Percentiles rank a stretch among this genome's conserved stretches.
phyloP scores from a whole-genome alignment of 2,888 invertebrate species.

The Lasioglossum vierecki region DNA sequence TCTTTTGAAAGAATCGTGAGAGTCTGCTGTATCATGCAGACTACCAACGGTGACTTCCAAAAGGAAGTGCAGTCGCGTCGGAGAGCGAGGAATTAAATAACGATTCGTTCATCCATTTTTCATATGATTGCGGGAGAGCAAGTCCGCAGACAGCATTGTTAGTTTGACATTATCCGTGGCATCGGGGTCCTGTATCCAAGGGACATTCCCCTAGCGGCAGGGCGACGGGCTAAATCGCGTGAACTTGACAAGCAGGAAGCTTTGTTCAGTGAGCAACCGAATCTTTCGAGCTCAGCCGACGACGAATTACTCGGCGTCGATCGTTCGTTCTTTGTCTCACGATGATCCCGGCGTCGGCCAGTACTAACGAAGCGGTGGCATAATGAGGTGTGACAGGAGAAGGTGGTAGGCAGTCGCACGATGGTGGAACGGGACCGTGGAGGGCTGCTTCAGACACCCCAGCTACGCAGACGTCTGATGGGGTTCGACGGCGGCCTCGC shows the following conservation, averaged over 20 bases:
- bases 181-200: not conserved
- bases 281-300: slow-evolving; percentile 47
- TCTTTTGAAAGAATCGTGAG: not conserved
- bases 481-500: slow-evolving; percentile 71
- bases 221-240: not conserved
- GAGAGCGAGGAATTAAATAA: not conserved
- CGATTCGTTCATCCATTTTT: slow-evolving; percentile 1
- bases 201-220: not conserved
- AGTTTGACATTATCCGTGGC: not conserved
- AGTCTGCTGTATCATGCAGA: not conserved
- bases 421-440: slow-evolving; percentile 52
- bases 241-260: slow-evolving; percentile 35
- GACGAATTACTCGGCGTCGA: slow-evolving; percentile 58
- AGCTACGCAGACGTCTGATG: slow-evolving; percentile 76
- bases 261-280: slow-evolving; percentile 57
- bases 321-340: slow-evolving; percentile 65
- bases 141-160: slow-evolving; percentile 7
- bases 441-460: slow-evolving; percentile 81
- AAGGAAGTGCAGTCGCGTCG: not conserved
- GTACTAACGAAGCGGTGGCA: slow-evolving; percentile 77
- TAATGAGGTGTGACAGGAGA: slow-evolving; percentile 80
- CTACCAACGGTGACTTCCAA: not conserved
- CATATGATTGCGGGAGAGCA: not conserved
- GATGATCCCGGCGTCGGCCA: slow-evolving; percentile 60
- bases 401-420: slow-evolving; percentile 69